Percentiles rank a stretch among this genome's conserved stretches.
Evolutionary conservation across 2,113 vertebrate genomes (phyloP).

Genomic region (Microcebus lehilahytsara): DNA sequence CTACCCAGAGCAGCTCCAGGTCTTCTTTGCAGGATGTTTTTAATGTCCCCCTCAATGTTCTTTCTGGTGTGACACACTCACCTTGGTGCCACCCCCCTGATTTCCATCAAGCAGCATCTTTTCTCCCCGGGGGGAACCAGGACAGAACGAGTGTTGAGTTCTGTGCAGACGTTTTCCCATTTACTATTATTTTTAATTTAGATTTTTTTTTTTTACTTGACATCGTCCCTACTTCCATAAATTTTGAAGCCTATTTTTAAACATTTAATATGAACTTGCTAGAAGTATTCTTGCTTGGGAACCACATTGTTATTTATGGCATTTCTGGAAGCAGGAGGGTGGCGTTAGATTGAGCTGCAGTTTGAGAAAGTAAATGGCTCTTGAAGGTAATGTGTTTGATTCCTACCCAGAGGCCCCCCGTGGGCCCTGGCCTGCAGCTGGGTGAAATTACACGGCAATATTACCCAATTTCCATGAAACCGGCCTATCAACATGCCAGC

Average conservation of each 20-base stretch:
- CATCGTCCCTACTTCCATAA: not conserved
- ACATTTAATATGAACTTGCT: not conserved
- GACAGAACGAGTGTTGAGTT: accelerated
- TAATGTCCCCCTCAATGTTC: no score
- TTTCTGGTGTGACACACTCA: no score
- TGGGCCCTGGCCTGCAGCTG: not conserved
- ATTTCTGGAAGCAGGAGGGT: accelerated
- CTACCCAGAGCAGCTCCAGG: accelerated
- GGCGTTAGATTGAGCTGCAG: accelerated
- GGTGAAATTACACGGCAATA: no score
- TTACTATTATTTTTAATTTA: not conserved
- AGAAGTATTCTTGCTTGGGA: not conserved
- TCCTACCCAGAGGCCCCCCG: not conserved
- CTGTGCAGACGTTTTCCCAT: not conserved
- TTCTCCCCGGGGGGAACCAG: not conserved
- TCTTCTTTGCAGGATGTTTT: not conserved
- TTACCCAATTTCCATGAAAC: not conserved
- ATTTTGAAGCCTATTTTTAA: not conserved
- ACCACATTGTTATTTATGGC: accelerated
- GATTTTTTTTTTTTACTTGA: not conserved
- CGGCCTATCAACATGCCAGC: not conserved
- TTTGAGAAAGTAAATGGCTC: not conserved
- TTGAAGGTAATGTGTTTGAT: not conserved
- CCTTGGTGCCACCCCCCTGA: accelerated
- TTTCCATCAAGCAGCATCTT: accelerated